phyloP scores from a whole-genome alignment of 2,113 vertebrate species.

The Cranoglanis bouderius region DNA sequence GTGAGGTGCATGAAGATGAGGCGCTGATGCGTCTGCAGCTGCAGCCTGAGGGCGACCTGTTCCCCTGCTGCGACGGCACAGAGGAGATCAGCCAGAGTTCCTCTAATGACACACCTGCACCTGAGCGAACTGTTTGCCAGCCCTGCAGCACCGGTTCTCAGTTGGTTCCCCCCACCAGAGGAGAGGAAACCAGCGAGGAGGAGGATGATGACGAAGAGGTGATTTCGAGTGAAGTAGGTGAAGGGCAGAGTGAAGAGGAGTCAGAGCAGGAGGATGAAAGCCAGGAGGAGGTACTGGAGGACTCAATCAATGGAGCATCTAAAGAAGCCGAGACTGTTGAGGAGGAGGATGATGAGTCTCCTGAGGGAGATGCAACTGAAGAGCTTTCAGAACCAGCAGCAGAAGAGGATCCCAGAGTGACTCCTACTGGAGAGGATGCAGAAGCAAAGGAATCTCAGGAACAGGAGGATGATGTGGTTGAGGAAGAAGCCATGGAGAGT shows the following conservation, averaged over 20 bases:
- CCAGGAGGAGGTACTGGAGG: neutral
- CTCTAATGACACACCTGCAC: slow-evolving; percentile 78
- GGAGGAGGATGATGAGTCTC: slow-evolving; percentile 43
- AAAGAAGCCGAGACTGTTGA: slow-evolving; percentile 29
- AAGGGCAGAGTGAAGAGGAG: slow-evolving; percentile 42
- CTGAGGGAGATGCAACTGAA: neutral
- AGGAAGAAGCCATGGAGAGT: neutral
- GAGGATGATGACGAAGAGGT: slow-evolving; percentile 42
- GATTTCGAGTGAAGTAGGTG: slow-evolving; percentile 30
- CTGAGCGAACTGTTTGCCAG: slow-evolving; percentile 68
- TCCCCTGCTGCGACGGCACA: slow-evolving; percentile 69
- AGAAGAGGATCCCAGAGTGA: slow-evolving; percentile 22
- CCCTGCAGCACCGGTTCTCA: slow-evolving; percentile 61
- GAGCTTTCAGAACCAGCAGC: neutral
- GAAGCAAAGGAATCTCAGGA: neutral
- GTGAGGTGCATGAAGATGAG: slow-evolving; percentile 68
- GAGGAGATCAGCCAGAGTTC: slow-evolving; percentile 70
- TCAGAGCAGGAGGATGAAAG: slow-evolving; percentile 4
- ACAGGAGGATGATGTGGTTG: neutral
- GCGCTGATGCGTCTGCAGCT: slow-evolving; percentile 65
- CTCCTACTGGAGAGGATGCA: slow-evolving; percentile 4
- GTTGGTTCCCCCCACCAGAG: slow-evolving; percentile 14
- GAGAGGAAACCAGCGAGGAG: slow-evolving; percentile 44
- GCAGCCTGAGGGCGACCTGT: slow-evolving; percentile 66
- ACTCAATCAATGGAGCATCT: neutral